Evolutionary conservation across 2,113 vertebrate species (phyloP).

Genomic region (Vireo altiloquus): DNA sequence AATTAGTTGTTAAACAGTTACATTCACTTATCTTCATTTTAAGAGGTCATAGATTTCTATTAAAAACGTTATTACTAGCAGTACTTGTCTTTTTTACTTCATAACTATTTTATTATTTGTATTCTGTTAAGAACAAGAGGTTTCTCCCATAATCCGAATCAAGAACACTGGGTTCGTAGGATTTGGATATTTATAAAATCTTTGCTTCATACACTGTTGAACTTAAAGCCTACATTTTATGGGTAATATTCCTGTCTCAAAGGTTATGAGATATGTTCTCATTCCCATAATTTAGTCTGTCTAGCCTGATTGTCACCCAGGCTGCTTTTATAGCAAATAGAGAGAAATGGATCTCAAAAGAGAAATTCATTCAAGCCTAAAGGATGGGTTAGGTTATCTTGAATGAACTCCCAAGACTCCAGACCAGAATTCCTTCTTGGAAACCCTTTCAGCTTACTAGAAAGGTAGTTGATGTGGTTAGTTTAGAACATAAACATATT

Average conservation of each 20-base stretch:
- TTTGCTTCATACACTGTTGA: background rate
- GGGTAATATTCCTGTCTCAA: background rate
- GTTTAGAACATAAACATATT: background rate
- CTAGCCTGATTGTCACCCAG: background rate
- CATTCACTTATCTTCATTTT: background rate
- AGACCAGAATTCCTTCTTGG: background rate
- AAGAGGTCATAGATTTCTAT: background rate
- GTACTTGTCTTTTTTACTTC: background rate
- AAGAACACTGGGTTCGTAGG: background rate
- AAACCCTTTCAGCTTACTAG: background rate
- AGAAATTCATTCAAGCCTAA: background rate
- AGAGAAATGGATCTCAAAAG: background rate
- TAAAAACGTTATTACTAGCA: background rate
- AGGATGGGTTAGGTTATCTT: background rate
- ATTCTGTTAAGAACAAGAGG: background rate
- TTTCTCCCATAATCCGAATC: background rate
- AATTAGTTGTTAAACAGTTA: background rate
- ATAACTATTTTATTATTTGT: background rate
- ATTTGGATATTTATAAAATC: background rate
- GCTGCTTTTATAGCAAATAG: background rate
- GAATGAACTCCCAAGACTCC: background rate
- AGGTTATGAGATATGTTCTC: background rate
- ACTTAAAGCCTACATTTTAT: background rate
- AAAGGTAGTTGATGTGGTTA: background rate
- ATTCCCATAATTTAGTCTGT: background rate